These are phyloP conservation scores for Orthonevra nobilis DNA, from an alignment of 2,888 invertebrate species.

Conservation along the genomic window DNA sequence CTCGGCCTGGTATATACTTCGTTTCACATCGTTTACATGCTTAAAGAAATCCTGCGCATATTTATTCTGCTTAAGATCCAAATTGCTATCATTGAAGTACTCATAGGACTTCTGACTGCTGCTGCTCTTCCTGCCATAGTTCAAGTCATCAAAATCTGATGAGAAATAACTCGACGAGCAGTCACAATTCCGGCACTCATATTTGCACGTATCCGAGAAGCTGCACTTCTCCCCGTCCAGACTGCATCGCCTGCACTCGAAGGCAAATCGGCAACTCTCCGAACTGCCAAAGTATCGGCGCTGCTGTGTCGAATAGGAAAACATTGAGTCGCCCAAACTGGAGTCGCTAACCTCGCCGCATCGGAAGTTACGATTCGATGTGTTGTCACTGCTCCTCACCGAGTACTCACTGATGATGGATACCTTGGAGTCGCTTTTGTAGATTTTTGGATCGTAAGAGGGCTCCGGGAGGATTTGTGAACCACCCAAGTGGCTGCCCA, in stretches of 20 bases:
- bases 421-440: slow-evolving; percentile 79
- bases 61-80: slow-evolving; percentile 78
- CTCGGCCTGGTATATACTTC: slow-evolving; percentile 79
- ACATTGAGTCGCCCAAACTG: slow-evolving; percentile 76
- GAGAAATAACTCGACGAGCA: slow-evolving; percentile 80
- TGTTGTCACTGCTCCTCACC: slow-evolving; percentile 78
- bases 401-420: slow-evolving; percentile 80
- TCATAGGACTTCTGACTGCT: slow-evolving; percentile 72
- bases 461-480: slow-evolving; percentile 77
- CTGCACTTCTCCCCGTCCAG: slow-evolving; percentile 79
- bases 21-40: slow-evolving; percentile 80
- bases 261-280: slow-evolving; percentile 79
- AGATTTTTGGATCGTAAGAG: slow-evolving; percentile 77
- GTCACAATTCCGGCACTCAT: slow-evolving; percentile 79
- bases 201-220: slow-evolving; percentile 79
- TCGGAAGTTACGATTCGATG: slow-evolving; percentile 72
- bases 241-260: slow-evolving; percentile 79
- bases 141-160: slow-evolving; percentile 79
- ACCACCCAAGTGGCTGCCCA: slow-evolving; percentile 77
- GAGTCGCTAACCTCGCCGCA: slow-evolving; percentile 77
- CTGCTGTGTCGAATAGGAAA: slow-evolving; percentile 75
- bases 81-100: slow-evolving; percentile 70
- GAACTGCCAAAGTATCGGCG: slow-evolving; percentile 79
- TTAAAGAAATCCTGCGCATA: slow-evolving; percentile 80
- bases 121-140: slow-evolving; percentile 73